Base-by-base conservation (phyloP, 2,113 vertebrate genomes). In the Cheilinus undulatus region DNA sequence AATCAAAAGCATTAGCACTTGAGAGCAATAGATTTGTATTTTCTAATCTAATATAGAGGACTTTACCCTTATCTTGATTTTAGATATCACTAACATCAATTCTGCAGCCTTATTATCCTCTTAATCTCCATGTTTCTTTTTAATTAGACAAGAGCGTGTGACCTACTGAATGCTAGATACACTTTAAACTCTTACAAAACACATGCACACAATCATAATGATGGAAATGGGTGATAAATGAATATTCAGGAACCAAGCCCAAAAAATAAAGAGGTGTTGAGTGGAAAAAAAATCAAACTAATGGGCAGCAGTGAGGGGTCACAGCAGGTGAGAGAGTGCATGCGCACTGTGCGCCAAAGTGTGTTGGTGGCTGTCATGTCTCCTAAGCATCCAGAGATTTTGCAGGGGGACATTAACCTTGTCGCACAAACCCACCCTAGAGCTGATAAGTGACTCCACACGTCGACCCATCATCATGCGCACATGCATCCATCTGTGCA, bases 351-450 rank as follows among this genome's bases (percentile, higher is more conserved):
- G 56, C n/a, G 36, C 52, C 6, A 38, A 24, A 28, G 36, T 51
- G 12, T 45, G 32, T 48, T 26, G 38, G 36, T 13, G 8, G 13
- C 38, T 64, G 45, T 49, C 64, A 43, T n/a, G 73, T 83, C 50
- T 76, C 56, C 64, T 58, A 54, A 77, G 71, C 38, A 22, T 45
- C 68, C 58, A 50, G 34, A 69, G 52, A 69, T 60, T 59, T 68
- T 68, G 50, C 49, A 45, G 46, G 32, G 60, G 62, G 30, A 82
- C 58, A 88, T 86, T 86, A 78, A 85, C 82, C 78, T 80, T 84
- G 77, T 71, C 52, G 2, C n/a, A 73, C 54, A 56, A 32, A 45
- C 23, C 24, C 51, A 57, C 65, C 58, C 69, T 42, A 34, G 50
- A 72, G 73, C 61, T 74, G 75, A 82, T 78, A 78, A 78, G 76